These are phyloP conservation scores for Gallinago jamesoni DNA, from an alignment of 2,113 vertebrate genomes.

Conservation along the genomic window DNA sequence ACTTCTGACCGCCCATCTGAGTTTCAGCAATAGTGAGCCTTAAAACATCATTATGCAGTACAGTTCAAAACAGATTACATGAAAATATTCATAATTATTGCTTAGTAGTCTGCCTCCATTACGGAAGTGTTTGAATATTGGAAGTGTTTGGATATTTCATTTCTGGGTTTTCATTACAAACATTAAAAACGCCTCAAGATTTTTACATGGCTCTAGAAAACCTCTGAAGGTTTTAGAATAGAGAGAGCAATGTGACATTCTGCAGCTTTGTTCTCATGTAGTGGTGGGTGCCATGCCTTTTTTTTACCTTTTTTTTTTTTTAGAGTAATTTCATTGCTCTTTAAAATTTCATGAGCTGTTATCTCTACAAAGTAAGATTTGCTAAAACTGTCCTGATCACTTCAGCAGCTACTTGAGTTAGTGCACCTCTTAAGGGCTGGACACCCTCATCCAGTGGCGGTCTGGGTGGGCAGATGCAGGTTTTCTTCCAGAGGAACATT, in stretches of 20 bases:
- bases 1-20: not conserved
- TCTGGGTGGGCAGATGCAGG: not conserved
- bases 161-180: not conserved
- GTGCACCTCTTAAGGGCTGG: not conserved
- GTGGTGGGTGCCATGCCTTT: not conserved
- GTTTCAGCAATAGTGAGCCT: not conserved
- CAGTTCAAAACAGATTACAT: not conserved
- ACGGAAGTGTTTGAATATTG: not conserved
- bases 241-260: not conserved
- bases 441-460: rapidly evolving
- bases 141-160: not conserved
- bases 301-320: too few relatives aligned
- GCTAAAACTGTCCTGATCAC: not conserved
- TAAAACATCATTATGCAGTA: not conserved
- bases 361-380: not conserved
- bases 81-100: not conserved
- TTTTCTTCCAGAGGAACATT: not conserved
- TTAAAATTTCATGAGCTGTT: not conserved
- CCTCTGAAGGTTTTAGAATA: not conserved
- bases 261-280: not conserved
- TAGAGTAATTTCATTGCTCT: not conserved
- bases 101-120: not conserved
- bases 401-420: not conserved
- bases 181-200: not conserved
- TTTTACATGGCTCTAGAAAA: not conserved